Evolutionary conservation across 1,140 invertebrate genomes (phyloP).

Genomic region (Whitmania pigra): DNA sequence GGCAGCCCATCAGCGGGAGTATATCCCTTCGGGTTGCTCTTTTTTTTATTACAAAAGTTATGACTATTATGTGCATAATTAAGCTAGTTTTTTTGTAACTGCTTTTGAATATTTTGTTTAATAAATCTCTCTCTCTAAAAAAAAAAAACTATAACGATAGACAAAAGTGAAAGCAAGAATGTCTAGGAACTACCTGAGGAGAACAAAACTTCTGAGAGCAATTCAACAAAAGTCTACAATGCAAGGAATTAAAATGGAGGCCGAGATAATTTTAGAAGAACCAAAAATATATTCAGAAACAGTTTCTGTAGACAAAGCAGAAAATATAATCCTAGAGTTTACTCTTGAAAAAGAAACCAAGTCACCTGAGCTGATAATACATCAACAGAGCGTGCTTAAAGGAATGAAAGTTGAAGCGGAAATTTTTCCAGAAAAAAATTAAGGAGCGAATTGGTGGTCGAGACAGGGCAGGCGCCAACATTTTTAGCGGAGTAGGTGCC

Average conservation of each 20-base stretch:
- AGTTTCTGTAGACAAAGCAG: slow-evolving; percentile 1
- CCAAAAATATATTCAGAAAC: slow-evolving; percentile 2
- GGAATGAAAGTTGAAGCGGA: slow-evolving; percentile 16
- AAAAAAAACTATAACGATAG: slow-evolving; percentile 15
- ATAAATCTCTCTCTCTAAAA: too few relatives aligned
- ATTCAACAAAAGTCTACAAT: neutral
- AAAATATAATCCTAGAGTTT: neutral
- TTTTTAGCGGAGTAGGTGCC: slow-evolving; percentile 8
- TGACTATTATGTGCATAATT: too few relatives aligned
- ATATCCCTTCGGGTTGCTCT: too few relatives aligned
- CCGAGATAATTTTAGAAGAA: neutral
- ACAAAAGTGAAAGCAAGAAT: neutral
- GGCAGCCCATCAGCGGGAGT: too few relatives aligned
- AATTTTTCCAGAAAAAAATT: slow-evolving; percentile 4
- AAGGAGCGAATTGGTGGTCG: neutral
- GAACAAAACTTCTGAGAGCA: neutral
- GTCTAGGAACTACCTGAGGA: neutral
- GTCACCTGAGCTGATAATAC: slow-evolving; percentile 9
- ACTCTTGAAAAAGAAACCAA: neutral
- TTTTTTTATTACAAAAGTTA: too few relatives aligned
- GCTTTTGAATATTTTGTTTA: too few relatives aligned
- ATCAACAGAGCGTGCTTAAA: slow-evolving; percentile 6
- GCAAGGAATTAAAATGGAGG: neutral
- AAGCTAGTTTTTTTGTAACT: too few relatives aligned
- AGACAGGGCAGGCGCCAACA: slow-evolving; percentile 9